Percentiles rank a stretch among this genome's conserved stretches.
phyloP scores from a whole-genome alignment of 2,113 vertebrate genomes.

The Garra rufa region DNA sequence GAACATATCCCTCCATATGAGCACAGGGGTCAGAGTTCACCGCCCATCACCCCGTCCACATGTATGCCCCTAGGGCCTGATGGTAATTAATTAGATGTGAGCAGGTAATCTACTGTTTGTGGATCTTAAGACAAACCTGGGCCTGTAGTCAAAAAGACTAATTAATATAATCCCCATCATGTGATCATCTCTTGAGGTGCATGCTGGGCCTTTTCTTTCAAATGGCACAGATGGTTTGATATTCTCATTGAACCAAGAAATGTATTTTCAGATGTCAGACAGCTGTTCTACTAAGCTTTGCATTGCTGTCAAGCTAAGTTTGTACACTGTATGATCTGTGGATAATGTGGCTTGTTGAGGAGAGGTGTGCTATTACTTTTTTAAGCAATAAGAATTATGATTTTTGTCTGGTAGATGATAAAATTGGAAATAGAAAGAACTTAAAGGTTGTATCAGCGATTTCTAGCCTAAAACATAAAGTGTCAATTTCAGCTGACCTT shows the following conservation, averaged over 20 bases:
- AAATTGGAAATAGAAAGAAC: not conserved
- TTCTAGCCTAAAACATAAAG: no score
- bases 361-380: not conserved
- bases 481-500: no score
- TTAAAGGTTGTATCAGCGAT: no score
- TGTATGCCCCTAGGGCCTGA: not conserved
- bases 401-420: not conserved
- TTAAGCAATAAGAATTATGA: not conserved
- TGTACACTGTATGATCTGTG: not conserved
- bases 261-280: not conserved
- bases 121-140: not conserved
- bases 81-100: constrained; percentile 44
- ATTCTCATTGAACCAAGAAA: not conserved
- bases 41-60: not conserved
- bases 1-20: not conserved
- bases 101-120: constrained; percentile 21
- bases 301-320: not conserved
- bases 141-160: constrained; percentile 30
- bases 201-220: constrained; percentile 9
- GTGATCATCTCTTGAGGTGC: constrained; percentile 3
- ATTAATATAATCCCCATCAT: constrained; percentile 43
- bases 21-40: constrained; percentile 38
- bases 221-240: constrained; percentile 43
- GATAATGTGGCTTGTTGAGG: not conserved
- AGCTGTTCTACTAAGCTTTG: not conserved